Conservation (phyloP, 2,888 invertebrate species). For the Pristionchus maxplancki region DNA sequence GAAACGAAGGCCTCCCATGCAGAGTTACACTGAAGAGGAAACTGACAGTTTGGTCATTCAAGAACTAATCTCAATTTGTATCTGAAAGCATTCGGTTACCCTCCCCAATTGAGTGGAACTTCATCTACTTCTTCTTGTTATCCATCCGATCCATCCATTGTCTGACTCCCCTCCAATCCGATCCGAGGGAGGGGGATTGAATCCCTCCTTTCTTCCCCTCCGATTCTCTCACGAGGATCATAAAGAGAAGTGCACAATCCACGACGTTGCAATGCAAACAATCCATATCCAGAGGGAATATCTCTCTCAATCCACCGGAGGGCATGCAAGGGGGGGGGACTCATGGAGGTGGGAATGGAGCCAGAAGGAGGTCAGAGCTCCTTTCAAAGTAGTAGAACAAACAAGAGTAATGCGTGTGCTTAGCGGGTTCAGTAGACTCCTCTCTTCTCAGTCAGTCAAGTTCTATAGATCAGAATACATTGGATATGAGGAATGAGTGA, state of each 20-base stretch:
- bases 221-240: constrained; percentile 15
- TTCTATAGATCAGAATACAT: neutral
- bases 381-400: neutral
- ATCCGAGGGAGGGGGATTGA: neutral
- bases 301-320: neutral
- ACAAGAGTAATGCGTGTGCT: constrained; percentile 6
- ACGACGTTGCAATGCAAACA: constrained; percentile 41
- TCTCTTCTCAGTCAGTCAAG: neutral
- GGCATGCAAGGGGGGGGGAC: neutral
- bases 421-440: neutral
- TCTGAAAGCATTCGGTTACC: too few relatives aligned
- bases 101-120: too few relatives aligned
- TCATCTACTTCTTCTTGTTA: neutral
- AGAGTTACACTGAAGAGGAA: constrained; percentile 72
- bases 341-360: neutral
- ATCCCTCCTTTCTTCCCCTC: constrained; percentile 5
- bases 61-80: too few relatives aligned
- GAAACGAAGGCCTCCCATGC: constrained; percentile 76
- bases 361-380: neutral
- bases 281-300: constrained; percentile 15
- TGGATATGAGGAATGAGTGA: neutral
- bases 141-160: neutral
- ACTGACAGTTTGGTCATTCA: neutral
- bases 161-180: neutral
- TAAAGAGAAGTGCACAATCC: constrained; percentile 25